Percentiles rank a stretch among this genome's conserved stretches.
These are phyloP conservation scores for Battus philenor DNA, from an alignment of 1,140 invertebrate species.

Conservation along the genomic window DNA sequence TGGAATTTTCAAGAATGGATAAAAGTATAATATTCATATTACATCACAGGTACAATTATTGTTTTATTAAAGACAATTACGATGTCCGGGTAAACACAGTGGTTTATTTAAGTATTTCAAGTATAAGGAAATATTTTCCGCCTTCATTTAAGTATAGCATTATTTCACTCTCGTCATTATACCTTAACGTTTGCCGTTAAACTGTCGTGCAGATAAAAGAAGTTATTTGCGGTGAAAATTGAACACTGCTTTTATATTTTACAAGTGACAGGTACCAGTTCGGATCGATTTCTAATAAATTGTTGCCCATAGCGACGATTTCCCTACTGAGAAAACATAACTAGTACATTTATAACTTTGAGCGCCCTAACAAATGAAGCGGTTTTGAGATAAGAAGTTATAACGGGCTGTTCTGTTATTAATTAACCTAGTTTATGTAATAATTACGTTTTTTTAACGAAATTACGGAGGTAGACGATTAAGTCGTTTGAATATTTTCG, in stretches of 20 bases:
- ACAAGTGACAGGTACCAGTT: conserved; percentile 29
- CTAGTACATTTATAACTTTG: conserved; percentile 4
- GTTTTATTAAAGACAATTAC: too few relatives aligned
- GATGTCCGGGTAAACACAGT: conserved; percentile 3
- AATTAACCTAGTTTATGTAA: conserved; percentile 2
- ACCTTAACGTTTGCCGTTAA: conserved; percentile 18
- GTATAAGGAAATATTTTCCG: conserved; percentile 2
- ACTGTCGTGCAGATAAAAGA: conserved; percentile 25
- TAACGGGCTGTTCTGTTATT: neutral
- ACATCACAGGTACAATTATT: too few relatives aligned
- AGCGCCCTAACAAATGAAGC: neutral
- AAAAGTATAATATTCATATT: too few relatives aligned
- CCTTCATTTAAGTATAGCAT: conserved; percentile 5
- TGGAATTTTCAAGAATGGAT: too few relatives aligned
- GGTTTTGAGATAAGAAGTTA: neutral
- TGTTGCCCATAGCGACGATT: conserved; percentile 23
- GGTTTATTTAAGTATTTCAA: conserved; percentile 10
- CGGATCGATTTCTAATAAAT: conserved; percentile 40
- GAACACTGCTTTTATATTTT: conserved; percentile 32
- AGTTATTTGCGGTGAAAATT: conserved; percentile 33
- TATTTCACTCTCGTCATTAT: conserved; percentile 6
- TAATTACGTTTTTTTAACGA: neutral
- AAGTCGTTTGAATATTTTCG: too few relatives aligned
- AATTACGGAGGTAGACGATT: too few relatives aligned
- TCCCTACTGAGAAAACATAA: conserved; percentile 16